These are phyloP conservation scores for Ditylenchus weischeri DNA, from an alignment of 2,888 invertebrate genomes.

Conservation along the genomic window DNA sequence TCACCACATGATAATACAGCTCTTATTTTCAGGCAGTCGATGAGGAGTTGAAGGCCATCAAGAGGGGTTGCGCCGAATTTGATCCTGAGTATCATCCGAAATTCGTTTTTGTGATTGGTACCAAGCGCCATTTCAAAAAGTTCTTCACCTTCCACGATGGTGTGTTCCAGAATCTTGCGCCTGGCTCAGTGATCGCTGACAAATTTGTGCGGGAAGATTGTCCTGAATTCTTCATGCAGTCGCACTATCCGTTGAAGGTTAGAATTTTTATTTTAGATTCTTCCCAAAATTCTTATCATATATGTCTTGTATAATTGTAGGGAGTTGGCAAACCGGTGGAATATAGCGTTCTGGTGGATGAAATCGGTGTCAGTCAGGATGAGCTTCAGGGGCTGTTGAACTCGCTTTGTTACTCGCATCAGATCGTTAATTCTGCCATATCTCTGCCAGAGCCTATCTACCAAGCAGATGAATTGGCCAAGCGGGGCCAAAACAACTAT, in stretches of 20 bases:
- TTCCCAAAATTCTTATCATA: conserved; percentile 1
- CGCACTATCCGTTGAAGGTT: conserved; percentile 37
- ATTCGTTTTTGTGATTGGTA: conserved; percentile 43
- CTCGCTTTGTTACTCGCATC: conserved; percentile 15
- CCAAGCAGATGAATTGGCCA: conserved; percentile 36
- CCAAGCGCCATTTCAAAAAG: conserved; percentile 45
- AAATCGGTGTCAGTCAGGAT: conserved; percentile 24
- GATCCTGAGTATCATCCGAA: conserved; percentile 30
- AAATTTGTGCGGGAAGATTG: conserved; percentile 33
- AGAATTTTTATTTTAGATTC: neutral
- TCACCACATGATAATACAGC: neutral
- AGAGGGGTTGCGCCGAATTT: conserved; percentile 21
- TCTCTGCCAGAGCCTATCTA: conserved; percentile 25
- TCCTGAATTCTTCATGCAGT: conserved; percentile 43
- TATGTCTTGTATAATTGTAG: conserved; percentile 25
- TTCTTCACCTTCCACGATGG: conserved; percentile 30
- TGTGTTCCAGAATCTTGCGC: conserved; percentile 33
- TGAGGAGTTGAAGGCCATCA: conserved; percentile 26
- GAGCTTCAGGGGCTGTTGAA: conserved; percentile 31
- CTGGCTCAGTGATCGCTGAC: conserved; percentile 39
- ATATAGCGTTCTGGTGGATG: conserved; percentile 18
- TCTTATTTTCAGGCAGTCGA: conserved; percentile 23
- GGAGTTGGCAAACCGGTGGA: conserved; percentile 34
- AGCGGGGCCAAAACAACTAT: conserved; percentile 32
- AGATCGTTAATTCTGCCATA: no score